Conservation (phyloP, 2,113 vertebrate species). For the Chiloscyllium plagiosum region DNA sequence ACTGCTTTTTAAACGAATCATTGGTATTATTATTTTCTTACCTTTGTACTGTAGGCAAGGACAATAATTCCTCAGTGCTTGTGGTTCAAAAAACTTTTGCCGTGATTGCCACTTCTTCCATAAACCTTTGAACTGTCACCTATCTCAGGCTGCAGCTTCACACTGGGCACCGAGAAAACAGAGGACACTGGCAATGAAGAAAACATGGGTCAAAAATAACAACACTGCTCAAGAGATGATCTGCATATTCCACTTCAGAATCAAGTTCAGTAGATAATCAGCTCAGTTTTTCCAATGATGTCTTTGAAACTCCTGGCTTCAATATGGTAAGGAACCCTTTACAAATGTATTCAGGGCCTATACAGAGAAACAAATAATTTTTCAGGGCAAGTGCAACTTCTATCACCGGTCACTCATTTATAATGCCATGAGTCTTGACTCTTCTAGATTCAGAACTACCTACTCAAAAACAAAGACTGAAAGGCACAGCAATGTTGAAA, state of each 20-base stretch:
- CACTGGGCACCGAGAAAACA: slow-evolving; percentile 83
- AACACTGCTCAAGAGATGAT: background rate
- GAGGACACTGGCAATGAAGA: slow-evolving; percentile 75
- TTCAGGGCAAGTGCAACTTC: background rate
- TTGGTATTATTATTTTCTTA: background rate
- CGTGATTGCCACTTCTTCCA: slow-evolving; percentile 77
- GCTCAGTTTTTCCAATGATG: background rate
- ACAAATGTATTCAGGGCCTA: background rate
- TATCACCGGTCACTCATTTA: background rate
- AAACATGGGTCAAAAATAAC: background rate
- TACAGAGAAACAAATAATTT: background rate
- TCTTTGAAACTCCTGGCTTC: background rate
- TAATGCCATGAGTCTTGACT: background rate
- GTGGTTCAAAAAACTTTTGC: slow-evolving; percentile 76
- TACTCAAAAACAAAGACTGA: background rate
- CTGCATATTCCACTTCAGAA: background rate
- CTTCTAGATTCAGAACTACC: background rate
- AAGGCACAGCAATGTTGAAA: background rate
- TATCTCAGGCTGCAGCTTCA: slow-evolving; percentile 82
- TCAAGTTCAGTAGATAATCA: background rate
- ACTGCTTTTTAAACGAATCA: background rate
- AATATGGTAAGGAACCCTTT: background rate
- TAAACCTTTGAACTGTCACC: slow-evolving; percentile 82
- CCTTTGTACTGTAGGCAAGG: slow-evolving; percentile 3
- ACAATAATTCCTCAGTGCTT: slow-evolving; percentile 69